Base-by-base conservation (phyloP, 2,888 invertebrate genomes). In the Apamea sordens region DNA sequence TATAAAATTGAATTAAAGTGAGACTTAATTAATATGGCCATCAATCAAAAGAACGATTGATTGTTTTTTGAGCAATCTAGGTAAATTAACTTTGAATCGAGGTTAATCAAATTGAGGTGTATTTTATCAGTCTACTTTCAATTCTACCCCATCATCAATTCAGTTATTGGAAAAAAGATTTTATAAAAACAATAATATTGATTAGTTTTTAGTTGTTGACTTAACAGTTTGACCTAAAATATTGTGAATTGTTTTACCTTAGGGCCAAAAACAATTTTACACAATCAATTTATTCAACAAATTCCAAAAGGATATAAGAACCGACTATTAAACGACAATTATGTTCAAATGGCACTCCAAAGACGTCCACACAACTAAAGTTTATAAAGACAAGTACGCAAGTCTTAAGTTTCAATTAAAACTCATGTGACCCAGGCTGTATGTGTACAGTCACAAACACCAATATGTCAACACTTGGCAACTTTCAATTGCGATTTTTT, bases 11-110 rank as follows among this genome's bases (percentile, higher is more conserved):
- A 80, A 67, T 80, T 68, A 61, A 76, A 32, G 76, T 76, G 53
- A 70, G 47, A 24, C 28, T 73, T 63, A 82, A 82, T 82, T 77
- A 71, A 77, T 68, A 71, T 50, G 82, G 47, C 73, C 56, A 82
- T 77, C 77, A 82, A 73, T 82, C 86, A 82, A 73, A 68, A 15
- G 32, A 36, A 44, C 71, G 70, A 85, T 84, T 82, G 56, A 85
- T 85, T 56, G 63, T 50, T 81, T 72, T 71, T 53, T 28, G 7
- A 50, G 21, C 15, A 36, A 63, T 68, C 2, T 56, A 64, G n/a
- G n/a, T 59, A 63, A 83, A 32, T 83, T n/a, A 56, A 36, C 18
- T 68, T 47, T 1, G 53, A 59, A 50, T 63, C 75, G 21, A 24
- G 28, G 44, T 80, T 28, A 80, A 18, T 56, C 11, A 47, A 64